Percentiles rank a stretch among this genome's conserved stretches.
These are phyloP conservation scores for Pampusana beccarii DNA, from an alignment of 2,113 vertebrate genomes.

Conservation along the genomic window DNA sequence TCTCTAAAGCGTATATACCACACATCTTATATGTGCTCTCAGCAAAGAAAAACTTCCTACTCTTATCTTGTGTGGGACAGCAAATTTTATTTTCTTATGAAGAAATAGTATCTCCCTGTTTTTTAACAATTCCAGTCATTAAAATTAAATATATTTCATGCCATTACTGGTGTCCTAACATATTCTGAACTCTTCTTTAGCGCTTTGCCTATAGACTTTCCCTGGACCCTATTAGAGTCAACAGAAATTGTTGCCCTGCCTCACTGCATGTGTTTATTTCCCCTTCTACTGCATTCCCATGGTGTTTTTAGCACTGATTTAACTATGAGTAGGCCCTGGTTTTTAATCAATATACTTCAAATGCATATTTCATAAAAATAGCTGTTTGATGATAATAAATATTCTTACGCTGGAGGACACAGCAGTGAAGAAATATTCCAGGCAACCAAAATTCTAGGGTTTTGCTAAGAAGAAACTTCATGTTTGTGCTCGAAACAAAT, in stretches of 20 bases:
- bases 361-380: background rate
- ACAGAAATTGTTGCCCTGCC: background rate
- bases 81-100: background rate
- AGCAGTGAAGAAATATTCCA: background rate
- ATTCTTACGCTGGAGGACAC: background rate
- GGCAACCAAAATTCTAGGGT: background rate
- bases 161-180: background rate
- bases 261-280: background rate
- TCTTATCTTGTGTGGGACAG: background rate
- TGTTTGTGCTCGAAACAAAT: background rate
- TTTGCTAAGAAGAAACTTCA: background rate
- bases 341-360: background rate
- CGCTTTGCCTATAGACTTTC: background rate
- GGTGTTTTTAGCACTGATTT: background rate
- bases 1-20: background rate
- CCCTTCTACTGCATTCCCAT: background rate
- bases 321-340: background rate
- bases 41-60: background rate
- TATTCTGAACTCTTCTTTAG: background rate
- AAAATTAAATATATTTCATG: background rate
- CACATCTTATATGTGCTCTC: fast-evolving
- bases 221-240: background rate
- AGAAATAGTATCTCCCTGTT: background rate
- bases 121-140: background rate
- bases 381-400: background rate